phyloP scores from a whole-genome alignment of 2,113 vertebrate genomes.

The Nothobranchius kuhntae region DNA sequence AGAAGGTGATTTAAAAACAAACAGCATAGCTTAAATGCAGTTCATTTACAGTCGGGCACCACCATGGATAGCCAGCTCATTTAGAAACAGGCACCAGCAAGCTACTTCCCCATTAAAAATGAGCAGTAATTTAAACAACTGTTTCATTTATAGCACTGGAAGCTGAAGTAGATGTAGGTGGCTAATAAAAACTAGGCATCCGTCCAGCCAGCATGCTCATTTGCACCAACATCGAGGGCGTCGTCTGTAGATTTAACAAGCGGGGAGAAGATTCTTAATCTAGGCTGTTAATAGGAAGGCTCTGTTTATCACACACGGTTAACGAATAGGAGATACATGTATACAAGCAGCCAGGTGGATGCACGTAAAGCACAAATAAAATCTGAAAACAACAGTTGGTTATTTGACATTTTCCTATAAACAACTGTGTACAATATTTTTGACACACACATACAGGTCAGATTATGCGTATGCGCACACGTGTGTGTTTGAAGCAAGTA shows the following conservation, averaged over 20 bases:
- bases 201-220: constrained; percentile 30
- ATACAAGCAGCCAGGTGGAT: background rate
- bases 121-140: constrained; percentile 36
- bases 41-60: constrained; percentile 38
- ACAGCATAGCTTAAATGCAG: constrained; percentile 28
- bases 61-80: constrained; percentile 23
- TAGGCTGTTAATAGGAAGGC: constrained; percentile 27
- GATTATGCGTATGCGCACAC: background rate
- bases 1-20: constrained; percentile 32
- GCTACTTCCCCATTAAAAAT: constrained; percentile 31
- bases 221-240: constrained; percentile 18
- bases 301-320: background rate
- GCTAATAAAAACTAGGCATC: constrained; percentile 34
- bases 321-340: background rate
- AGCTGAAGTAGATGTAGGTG: constrained; percentile 22
- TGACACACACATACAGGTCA: constrained; percentile 15
- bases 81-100: constrained; percentile 38
- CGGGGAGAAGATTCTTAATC: constrained; percentile 22
- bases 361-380: constrained; percentile 14
- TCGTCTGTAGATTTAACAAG: constrained; percentile 11
- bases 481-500: no score
- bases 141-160: constrained; percentile 37
- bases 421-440: constrained; percentile 41
- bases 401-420: background rate
- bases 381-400: background rate